Percentiles rank a stretch among this genome's conserved stretches.
Conservation (phyloP, 2,113 vertebrate genomes). For the Macrotus californicus region DNA sequence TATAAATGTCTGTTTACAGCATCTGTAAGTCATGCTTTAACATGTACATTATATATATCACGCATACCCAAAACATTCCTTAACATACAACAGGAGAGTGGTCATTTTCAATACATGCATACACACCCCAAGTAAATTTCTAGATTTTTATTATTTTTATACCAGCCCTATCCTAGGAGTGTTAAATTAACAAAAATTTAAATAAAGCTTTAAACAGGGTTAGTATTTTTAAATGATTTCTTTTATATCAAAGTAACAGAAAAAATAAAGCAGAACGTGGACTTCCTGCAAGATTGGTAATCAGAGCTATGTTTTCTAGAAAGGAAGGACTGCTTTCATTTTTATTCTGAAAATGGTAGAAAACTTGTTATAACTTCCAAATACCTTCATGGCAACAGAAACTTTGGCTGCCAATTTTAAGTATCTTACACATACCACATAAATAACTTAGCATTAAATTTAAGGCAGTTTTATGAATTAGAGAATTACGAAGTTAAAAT, state of each 20-base stretch:
- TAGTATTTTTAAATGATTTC: neutral
- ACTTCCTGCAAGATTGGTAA: neutral
- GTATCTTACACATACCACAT: neutral
- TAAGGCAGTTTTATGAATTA: conserved; percentile 28
- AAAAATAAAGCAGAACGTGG: neutral
- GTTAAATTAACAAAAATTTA: conserved; percentile 21
- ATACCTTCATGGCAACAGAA: conserved; percentile 22
- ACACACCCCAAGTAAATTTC: neutral
- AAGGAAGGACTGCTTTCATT: neutral
- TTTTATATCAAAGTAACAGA: conserved; percentile 24
- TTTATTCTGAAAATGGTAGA: conserved; percentile 22
- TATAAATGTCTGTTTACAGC: neutral
- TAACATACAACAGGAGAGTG: neutral
- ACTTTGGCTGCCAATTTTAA: conserved; percentile 3
- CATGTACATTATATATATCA: neutral
- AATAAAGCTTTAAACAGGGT: conserved; percentile 10
- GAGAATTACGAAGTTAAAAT: conserved; percentile 42
- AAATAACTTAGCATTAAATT: neutral
- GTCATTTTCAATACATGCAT: neutral
- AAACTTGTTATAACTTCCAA: conserved; percentile 6
- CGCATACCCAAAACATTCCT: neutral
- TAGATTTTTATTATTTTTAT: conserved; percentile 23
- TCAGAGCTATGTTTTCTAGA: neutral
- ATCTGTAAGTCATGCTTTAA: neutral
- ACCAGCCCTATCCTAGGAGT: neutral